Conservation (phyloP, 2,797 vertebrate species). For the Ambastaia sidthimunki region DNA sequence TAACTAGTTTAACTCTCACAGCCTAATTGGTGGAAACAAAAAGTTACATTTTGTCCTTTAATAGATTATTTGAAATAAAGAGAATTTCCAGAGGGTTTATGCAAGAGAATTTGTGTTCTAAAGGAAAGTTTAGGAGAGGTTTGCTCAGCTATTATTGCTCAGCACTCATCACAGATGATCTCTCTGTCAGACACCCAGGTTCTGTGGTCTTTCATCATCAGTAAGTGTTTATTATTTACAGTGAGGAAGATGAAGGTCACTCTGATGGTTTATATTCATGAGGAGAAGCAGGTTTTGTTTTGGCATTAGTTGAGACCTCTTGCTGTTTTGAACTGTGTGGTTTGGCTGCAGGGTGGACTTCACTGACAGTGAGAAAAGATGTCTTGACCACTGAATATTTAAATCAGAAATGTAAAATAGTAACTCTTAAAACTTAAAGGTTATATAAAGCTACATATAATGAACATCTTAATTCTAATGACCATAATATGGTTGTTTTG, state of each 20-base stretch:
- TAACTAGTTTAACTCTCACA: slow-evolving; percentile 4
- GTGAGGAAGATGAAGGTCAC: no score
- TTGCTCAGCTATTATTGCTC: background rate
- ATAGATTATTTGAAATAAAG: background rate
- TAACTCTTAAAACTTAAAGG: no score
- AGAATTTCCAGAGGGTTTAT: background rate
- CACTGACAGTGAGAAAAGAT: no score
- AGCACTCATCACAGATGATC: background rate
- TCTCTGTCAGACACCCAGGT: no score
- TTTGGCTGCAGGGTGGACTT: no score
- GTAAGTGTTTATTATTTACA: no score
- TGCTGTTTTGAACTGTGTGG: no score
- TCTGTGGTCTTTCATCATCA: background rate
- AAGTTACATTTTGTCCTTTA: slow-evolving; percentile 20
- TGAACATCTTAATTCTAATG: background rate
- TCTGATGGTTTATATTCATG: no score
- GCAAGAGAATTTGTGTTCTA: background rate
- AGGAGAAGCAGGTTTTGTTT: no score
- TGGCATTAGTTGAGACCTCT: no score
- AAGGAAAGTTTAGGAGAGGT: background rate
- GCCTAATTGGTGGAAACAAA: background rate
- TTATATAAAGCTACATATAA: background rate
- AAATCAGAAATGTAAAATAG: no score
- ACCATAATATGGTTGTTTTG: background rate
- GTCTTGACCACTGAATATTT: no score